Evolutionary conservation across 2,797 vertebrate species (phyloP), one percentile per base, ranked within the genome.

Genomic region (Benthosema pterotum): DNA sequence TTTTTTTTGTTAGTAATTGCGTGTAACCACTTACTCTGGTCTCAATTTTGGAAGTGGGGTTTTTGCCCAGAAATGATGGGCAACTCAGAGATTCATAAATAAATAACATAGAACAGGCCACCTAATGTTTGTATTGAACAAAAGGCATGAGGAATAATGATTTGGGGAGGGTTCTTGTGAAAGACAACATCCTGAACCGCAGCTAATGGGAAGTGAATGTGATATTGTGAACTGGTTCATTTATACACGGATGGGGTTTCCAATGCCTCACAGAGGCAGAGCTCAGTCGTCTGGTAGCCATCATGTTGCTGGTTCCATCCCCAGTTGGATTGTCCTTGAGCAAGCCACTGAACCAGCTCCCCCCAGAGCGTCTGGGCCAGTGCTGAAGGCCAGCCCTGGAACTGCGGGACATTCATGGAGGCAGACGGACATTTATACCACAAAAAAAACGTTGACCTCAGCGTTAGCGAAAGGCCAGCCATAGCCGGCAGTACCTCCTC

Each of bases 21-120:
- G 57, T 66, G 55, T 60, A 68, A 69, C 70, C 75, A 63, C 67
- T 76, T 74, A n/a, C 52, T 75, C 65, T 85, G 71, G 71, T 78
- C 52, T 78, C 66, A 12, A 65, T 74, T 78, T 69, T 64, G 42
- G 68, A 69, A 68, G 22, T 73, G 65, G 63, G 74, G 75, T 70
- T 49, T 85, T 79, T 74, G 56, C 71, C 72, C 70, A 67, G 69
- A 77, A 84, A 79, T 74, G 60, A 25, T 25, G 28, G 32, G 32
- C 65, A 74, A 65, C 71, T 72, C 49, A 67, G 72, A 42, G 57
- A 54, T 57, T 43, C 58, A 54, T 57, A 52, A 43, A 65, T 64
- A 47, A 60, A 82, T 67, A 81, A 83, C 66, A 69, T 55, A 63
- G 65, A 70, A 42, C 51, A 51, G 48, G 38, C 43, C 32, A 54